These are phyloP conservation scores for Automeris io DNA, from an alignment of 2,888 invertebrate species.

Conservation along the genomic window DNA sequence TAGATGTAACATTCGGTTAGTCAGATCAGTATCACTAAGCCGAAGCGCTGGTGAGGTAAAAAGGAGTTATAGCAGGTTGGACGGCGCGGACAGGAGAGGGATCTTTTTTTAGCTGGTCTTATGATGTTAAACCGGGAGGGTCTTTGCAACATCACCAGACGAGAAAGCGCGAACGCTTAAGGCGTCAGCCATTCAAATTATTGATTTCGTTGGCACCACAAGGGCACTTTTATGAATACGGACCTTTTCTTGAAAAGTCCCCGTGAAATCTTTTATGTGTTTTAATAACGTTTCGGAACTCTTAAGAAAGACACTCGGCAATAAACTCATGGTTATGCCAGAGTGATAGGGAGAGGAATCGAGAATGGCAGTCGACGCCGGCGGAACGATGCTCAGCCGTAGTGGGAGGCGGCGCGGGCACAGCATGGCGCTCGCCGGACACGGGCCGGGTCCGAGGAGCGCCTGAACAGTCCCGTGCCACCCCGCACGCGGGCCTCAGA, in stretches of 20 bases:
- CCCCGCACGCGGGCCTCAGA: conserved; percentile 53
- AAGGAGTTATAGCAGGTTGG: conserved; percentile 21
- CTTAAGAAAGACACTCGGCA: too few species aligned
- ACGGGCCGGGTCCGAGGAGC: conserved; percentile 39
- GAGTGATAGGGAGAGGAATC: conserved; percentile 15
- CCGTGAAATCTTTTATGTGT: too few species aligned
- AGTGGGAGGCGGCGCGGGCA: conserved; percentile 64
- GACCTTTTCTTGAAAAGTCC: too few species aligned
- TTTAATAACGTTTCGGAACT: too few species aligned
- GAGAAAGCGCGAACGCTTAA: too few species aligned
- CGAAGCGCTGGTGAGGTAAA: conserved; percentile 51
- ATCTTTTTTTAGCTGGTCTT: too few species aligned
- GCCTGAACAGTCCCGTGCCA: conserved; percentile 61
- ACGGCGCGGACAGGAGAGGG: conserved; percentile 18
- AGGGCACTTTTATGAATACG: too few species aligned
- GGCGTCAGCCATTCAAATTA: too few species aligned
- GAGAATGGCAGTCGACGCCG: conserved; percentile 42
- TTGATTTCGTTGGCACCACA: too few species aligned
- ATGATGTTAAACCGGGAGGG: too few species aligned
- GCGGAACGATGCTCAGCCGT: conserved; percentile 59
- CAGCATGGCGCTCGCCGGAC: conserved; percentile 14
- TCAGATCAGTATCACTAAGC: conserved; percentile 66
- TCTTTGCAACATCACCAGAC: too few species aligned
- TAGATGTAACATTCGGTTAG: conserved; percentile 67
- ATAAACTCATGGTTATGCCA: too few species aligned